Evolutionary conservation across 2,888 invertebrate genomes (phyloP).

Genomic region (Drosophila emarginata): DNA sequence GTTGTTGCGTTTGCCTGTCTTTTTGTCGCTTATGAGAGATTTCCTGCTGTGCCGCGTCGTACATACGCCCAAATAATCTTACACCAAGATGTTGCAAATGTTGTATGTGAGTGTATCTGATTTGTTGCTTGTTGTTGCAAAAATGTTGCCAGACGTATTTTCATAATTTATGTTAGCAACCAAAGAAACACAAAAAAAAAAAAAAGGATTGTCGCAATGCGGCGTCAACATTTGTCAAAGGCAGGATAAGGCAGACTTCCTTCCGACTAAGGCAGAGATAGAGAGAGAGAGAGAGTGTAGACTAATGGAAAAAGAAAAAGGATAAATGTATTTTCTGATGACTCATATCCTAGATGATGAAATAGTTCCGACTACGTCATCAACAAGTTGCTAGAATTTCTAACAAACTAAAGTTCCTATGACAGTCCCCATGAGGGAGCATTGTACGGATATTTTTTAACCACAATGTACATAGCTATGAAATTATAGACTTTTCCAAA

Average conservation of each 20-base stretch:
- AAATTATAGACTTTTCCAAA: no score
- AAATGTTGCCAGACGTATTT: constrained; percentile 71
- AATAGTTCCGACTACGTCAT: constrained; percentile 9
- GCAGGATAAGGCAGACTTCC: constrained; percentile 4
- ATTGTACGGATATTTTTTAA: no score
- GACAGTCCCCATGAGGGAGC: no score
- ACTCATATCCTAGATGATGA: constrained; percentile 47
- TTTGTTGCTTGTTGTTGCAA: constrained; percentile 1
- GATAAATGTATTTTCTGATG: constrained; percentile 22
- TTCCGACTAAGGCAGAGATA: background rate
- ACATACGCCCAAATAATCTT: constrained; percentile 29
- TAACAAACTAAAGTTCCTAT: background rate
- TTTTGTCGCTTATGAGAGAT: constrained; percentile 40
- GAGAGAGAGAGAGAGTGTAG: background rate
- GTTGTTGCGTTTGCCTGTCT: background rate
- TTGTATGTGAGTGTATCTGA: background rate
- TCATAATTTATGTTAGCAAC: constrained; percentile 59
- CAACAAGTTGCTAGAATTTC: background rate
- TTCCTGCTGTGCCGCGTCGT: constrained; percentile 35
- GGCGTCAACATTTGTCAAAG: constrained; percentile 6
- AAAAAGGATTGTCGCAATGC: constrained; percentile 27
- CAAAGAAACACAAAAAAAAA: constrained; percentile 5
- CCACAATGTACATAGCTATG: no score
- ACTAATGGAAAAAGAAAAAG: background rate
- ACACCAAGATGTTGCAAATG: constrained; percentile 46